Evolutionary conservation across 92 coral and sea anemone species (phyloP).

Genomic region (Anthopleura xanthogrammica): DNA sequence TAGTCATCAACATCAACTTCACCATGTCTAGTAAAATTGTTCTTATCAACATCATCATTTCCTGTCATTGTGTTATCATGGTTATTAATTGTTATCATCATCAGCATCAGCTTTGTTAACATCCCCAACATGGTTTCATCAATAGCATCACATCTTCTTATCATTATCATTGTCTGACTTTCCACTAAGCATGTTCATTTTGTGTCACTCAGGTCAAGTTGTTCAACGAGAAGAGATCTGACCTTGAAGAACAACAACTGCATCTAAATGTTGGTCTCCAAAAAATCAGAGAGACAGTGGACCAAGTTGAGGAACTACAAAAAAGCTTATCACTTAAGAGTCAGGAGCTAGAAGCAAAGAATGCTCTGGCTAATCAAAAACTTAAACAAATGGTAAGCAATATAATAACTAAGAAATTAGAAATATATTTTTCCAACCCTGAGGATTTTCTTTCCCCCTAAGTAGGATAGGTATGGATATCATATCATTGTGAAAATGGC

Average conservation of each 20-base stretch:
- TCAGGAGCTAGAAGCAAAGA: constrained; percentile 98
- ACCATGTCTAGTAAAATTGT: background rate
- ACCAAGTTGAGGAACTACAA: constrained; percentile 98
- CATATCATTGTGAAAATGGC: too few relatives aligned
- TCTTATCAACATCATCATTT: background rate
- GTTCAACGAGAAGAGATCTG: constrained; percentile 96
- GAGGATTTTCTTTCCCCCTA: background rate
- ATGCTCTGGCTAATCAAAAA: constrained; percentile 96
- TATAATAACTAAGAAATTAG: background rate
- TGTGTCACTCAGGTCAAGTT: constrained; percentile 70
- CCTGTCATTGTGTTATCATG: background rate
- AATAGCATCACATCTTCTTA: background rate
- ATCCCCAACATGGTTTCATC: background rate
- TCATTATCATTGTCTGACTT: background rate
- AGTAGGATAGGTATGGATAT: too few relatives aligned
- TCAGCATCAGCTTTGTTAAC: background rate
- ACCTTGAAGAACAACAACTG: constrained; percentile 96
- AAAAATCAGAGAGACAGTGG: constrained; percentile 96
- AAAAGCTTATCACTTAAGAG: constrained; percentile 97
- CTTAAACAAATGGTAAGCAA: constrained; percentile 91
- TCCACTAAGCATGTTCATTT: background rate
- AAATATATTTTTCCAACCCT: too few relatives aligned
- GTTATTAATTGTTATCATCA: background rate
- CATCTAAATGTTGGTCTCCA: constrained; percentile 96
- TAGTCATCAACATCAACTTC: too few relatives aligned